Base-by-base conservation (phyloP, 1,140 invertebrate genomes). In the Bacillus rossius region DNA sequence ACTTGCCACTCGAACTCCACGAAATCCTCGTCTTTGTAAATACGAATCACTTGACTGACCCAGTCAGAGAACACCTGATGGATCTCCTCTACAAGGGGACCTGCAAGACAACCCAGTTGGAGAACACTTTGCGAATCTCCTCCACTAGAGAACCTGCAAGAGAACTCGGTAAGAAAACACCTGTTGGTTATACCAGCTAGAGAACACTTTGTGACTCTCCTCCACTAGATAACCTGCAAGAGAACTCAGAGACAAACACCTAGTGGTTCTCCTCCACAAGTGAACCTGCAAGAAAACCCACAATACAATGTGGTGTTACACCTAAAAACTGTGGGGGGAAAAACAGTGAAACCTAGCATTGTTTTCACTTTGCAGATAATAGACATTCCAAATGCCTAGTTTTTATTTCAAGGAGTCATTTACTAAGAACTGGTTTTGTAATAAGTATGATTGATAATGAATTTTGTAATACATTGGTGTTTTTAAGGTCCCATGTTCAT, bases 1-100 rank as follows among this genome's bases (percentile, higher is more conserved):
- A 98, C 80, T 0, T 95, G 75, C 92, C 93, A 99, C 66, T 97
- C 87, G 55, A 97, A 85, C 73, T 98, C 94, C 0, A 93, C 76
- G 38, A 80, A 77, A 55, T 84, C 79, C 41, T 83, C 77, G 3
- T 72, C 74, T 0, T 81, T 77, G 61, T 92, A 92, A 0, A 95
- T 64, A 52, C 94, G 74, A 25, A 95, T 78, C 1, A 89, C 82
- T 77, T 96, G 89, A 20, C 83, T 89, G 0, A 91, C 75, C 88
- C 89, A 98, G 10, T 87, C 77, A 48, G 78, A 81, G 59, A 86
- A 82, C 14, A 70, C 71, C 67, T 94, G 88, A 63, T 92, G 87
- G 8, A 96, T 79, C 78, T 99, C 96, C n/a, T 88, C 77, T 0
- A 96, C 85, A 2, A 45, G 23, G 5, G 17, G 17, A 13, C 43